phyloP scores from a whole-genome alignment of 35 echinoderm and acorn worm species.

The Lytechinus variegatus region DNA sequence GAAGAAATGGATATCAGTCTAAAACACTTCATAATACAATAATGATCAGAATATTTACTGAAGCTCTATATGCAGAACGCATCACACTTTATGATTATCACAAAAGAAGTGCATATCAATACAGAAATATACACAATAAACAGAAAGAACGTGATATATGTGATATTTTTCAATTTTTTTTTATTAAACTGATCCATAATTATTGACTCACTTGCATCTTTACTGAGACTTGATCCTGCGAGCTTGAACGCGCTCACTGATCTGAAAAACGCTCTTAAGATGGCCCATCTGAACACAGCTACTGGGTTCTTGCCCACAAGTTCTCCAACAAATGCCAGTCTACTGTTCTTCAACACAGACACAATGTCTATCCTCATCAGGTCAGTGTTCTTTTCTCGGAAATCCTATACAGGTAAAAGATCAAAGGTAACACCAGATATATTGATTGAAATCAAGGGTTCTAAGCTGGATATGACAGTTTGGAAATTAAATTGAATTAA shows the following conservation, averaged over 20 bases:
- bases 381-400: constrained; percentile 96
- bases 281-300: constrained; percentile 97
- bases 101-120: too few species aligned
- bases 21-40: too few species aligned
- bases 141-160: too few species aligned
- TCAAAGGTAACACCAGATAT: background rate
- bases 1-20: too few species aligned
- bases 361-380: constrained; percentile 87
- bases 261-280: constrained; percentile 95
- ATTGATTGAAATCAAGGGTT: background rate
- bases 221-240: constrained; percentile 62
- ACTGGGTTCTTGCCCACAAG: constrained; percentile 92
- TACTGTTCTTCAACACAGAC: constrained; percentile 95
- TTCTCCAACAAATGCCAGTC: constrained; percentile 87
- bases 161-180: too few species aligned
- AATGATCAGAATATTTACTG: too few species aligned
- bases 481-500: too few species aligned
- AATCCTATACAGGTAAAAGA: constrained; percentile 65
- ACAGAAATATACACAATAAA: too few species aligned
- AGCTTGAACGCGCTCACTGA: constrained; percentile 67
- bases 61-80: too few species aligned
- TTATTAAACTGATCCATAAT: background rate
- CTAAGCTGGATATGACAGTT: background rate
- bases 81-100: too few species aligned
- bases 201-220: constrained; percentile 58